phyloP scores from a whole-genome alignment of 2,797 vertebrate genomes.

The Cynodonichthys magdalenae region DNA sequence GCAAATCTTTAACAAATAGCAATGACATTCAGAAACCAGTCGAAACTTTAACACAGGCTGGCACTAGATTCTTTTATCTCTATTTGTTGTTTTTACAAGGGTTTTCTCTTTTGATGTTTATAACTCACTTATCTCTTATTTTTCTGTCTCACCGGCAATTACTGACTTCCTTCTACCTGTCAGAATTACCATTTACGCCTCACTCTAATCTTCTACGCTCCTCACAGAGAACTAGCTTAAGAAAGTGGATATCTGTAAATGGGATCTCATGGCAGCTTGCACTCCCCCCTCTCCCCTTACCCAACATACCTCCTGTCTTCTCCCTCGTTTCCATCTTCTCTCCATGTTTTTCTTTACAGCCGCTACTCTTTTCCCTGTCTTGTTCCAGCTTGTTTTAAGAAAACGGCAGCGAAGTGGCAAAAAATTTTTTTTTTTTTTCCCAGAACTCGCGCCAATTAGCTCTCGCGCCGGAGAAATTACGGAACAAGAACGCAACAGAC shows the following conservation, averaged over 20 bases:
- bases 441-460: constrained; percentile 69
- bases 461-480: constrained; percentile 65
- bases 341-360: constrained; percentile 56
- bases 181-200: constrained; percentile 38
- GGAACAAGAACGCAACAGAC: constrained; percentile 31
- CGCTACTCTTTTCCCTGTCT: constrained; percentile 40
- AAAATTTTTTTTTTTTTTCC: constrained; percentile 13
- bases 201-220: constrained; percentile 17
- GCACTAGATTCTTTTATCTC: constrained; percentile 7
- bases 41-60: constrained; percentile 21
- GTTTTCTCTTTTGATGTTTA: no score
- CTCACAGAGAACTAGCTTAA: constrained; percentile 32
- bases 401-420: constrained; percentile 27
- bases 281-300: background rate
- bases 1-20: constrained; percentile 45
- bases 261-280: constrained; percentile 24
- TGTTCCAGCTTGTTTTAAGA: constrained; percentile 59
- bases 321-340: constrained; percentile 55
- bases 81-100: no score
- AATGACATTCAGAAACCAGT: constrained; percentile 35
- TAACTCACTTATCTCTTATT: constrained; percentile 3
- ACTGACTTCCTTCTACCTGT: constrained; percentile 22
- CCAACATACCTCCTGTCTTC: constrained; percentile 64
- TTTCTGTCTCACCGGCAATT: constrained; percentile 36
- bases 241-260: constrained; percentile 47